Evolutionary conservation across 2,888 invertebrate genomes (phyloP), one percentile per base, ranked within the genome.

Genomic region (Synanthedon tipuliformis): DNA sequence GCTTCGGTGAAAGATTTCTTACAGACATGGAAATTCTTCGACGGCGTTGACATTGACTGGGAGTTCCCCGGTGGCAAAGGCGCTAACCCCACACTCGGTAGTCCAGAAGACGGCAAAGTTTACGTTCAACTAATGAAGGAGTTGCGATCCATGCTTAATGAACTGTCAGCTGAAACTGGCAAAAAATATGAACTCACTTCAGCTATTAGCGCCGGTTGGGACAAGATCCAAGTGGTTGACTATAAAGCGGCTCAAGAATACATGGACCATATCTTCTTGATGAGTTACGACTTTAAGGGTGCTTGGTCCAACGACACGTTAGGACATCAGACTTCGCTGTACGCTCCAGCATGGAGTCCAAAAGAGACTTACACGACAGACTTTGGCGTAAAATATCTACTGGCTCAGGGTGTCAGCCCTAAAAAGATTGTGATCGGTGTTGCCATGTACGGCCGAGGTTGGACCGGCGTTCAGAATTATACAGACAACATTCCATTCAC

Each of bases 41-140:
- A 87, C 50, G 87, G 87, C 23, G 85, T 87, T 3, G 87, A 87
- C 49, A 87, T 87, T 53, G 87, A 87, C 58, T 87, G 87, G 87
- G 87, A 87, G 57, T 87, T 87, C 78, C 87, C 87, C 63, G 87
- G 87, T 50, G 87, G 87, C 55, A 86, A 87, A 54, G 87, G 87
- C 13, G 87, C 87, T 4, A 87, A 86, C 60, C 86, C 86, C 40
- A 66, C 79, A 51, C 74, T 87, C 10, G 87, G 87, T 11, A 70
- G 80, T 11, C 85, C 86, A 40, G 73, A 83, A 49, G 87, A 87
- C 41, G 87, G 87, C 15, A 74, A 78, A 12, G 60, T 76, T 2
- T 87, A 87, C 61, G 80, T 87, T 0, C 58, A 61, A 4, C 65
- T 87, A 5, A 87, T 87, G 87, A 81, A 75, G 52, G 87, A 87